Conservation (phyloP, 2,797 vertebrate genomes). For the Thaleichthys pacificus region DNA sequence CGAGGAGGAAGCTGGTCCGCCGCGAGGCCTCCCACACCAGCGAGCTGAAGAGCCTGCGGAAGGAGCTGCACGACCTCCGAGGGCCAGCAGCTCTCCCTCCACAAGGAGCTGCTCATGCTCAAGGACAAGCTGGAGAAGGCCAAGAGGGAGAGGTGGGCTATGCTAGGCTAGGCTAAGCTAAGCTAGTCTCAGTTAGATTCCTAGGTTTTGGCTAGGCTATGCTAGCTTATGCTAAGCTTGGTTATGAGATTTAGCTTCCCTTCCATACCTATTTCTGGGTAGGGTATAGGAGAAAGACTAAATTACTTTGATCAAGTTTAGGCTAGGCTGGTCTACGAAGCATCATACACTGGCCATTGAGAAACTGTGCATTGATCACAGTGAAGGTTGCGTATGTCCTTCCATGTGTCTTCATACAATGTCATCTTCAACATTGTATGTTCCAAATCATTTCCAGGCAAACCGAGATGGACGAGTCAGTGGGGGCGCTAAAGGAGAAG, state of each 20-base stretch:
- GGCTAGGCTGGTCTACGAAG: too few relatives aligned
- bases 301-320: too few relatives aligned
- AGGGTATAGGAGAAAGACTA: not conserved
- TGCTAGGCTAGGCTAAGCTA: not conserved
- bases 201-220: not conserved
- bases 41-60: slow-evolving; percentile 88
- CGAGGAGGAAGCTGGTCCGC: slow-evolving; percentile 89
- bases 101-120: slow-evolving; percentile 87
- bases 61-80: slow-evolving; percentile 91
- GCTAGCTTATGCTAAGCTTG: not conserved
- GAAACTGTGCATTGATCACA: too few relatives aligned
- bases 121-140: slow-evolving; percentile 90
- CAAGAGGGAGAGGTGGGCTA: slow-evolving; percentile 74
- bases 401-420: not conserved
- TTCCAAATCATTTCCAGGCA: slow-evolving; percentile 71
- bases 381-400: too few relatives aligned
- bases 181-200: not conserved
- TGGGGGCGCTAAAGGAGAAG: slow-evolving; percentile 83
- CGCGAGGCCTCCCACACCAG: slow-evolving; percentile 85
- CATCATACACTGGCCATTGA: too few relatives aligned
- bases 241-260: not conserved
- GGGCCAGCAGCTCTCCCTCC: slow-evolving; percentile 82
- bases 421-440: not conserved
- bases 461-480: slow-evolving; percentile 84
- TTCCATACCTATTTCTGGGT: not conserved